Evolutionary conservation across 1,140 invertebrate genomes (phyloP).

Genomic region (Polypedilum vanderplanki): DNA sequence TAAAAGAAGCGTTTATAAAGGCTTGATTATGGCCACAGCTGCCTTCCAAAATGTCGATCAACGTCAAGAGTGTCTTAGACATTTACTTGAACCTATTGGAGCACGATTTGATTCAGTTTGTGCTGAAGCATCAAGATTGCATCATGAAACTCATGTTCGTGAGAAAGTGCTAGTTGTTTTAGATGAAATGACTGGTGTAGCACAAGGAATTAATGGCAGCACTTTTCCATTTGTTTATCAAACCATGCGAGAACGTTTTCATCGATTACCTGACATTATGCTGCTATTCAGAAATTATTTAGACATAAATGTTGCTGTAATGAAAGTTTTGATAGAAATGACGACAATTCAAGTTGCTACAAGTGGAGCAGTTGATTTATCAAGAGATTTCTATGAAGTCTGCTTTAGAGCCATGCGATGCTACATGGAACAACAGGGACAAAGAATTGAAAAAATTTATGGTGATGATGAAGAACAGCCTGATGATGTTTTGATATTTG

Average conservation of each 20-base stretch:
- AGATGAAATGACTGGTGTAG: slow-evolving; percentile 14
- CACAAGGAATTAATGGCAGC: slow-evolving; percentile 7
- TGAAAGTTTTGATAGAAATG: slow-evolving; percentile 20
- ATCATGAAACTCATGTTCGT: neutral
- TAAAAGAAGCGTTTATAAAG: slow-evolving; percentile 19
- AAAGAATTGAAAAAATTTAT: slow-evolving; percentile 8
- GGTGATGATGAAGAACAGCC: slow-evolving; percentile 1
- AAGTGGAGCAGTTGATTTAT: neutral
- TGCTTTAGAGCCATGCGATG: neutral
- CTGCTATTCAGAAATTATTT: neutral
- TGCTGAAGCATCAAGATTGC: neutral
- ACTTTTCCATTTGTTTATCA: slow-evolving; percentile 25
- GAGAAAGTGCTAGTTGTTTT: neutral
- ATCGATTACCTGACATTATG: neutral
- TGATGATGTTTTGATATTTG: neutral
- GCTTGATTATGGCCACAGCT: neutral
- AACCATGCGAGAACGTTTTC: neutral
- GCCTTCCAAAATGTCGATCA: neutral
- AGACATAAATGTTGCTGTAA: neutral
- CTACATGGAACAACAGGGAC: neutral
- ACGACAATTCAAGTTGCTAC: neutral
- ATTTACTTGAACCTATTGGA: neutral
- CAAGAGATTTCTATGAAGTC: neutral
- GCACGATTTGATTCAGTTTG: neutral
- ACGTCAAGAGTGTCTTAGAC: neutral